These are phyloP conservation scores for Zosterops hypoxanthus DNA, from an alignment of 2,113 vertebrate species.

Conservation along the genomic window DNA sequence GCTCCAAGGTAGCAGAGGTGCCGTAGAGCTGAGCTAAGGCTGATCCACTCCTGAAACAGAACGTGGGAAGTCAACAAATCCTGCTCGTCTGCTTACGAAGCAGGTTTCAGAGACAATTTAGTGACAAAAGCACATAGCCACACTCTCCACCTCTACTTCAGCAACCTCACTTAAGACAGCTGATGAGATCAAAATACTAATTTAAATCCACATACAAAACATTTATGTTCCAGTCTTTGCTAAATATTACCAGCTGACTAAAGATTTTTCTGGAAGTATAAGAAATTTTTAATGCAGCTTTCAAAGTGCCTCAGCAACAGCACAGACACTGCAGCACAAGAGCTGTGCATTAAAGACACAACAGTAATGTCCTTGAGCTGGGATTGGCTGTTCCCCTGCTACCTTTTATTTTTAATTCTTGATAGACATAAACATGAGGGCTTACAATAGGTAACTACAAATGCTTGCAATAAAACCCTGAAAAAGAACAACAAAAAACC, in stretches of 20 bases:
- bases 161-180: not conserved
- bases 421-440: not conserved
- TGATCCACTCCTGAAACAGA: conserved; percentile 89
- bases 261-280: not conserved
- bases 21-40: conserved; percentile 96
- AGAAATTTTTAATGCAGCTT: not conserved
- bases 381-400: not conserved
- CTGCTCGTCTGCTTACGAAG: not conserved
- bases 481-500: not conserved
- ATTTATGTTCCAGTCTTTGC: not conserved
- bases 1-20: conserved; percentile 96
- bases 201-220: not conserved
- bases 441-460: not conserved
- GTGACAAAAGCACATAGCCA: not conserved
- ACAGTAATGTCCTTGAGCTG: not conserved
- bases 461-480: not conserved
- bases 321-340: not conserved
- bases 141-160: not conserved
- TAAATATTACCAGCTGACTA: not conserved
- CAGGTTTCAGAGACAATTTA: conserved; percentile 6
- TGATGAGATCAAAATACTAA: not conserved
- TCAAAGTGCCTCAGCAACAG: not conserved
- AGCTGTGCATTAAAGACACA: not conserved
- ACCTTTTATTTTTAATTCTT: not conserved
- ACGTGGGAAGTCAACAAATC: conserved; percentile 24